phyloP scores from a whole-genome alignment of 2,113 vertebrate species.

The Callionymus lyra region DNA sequence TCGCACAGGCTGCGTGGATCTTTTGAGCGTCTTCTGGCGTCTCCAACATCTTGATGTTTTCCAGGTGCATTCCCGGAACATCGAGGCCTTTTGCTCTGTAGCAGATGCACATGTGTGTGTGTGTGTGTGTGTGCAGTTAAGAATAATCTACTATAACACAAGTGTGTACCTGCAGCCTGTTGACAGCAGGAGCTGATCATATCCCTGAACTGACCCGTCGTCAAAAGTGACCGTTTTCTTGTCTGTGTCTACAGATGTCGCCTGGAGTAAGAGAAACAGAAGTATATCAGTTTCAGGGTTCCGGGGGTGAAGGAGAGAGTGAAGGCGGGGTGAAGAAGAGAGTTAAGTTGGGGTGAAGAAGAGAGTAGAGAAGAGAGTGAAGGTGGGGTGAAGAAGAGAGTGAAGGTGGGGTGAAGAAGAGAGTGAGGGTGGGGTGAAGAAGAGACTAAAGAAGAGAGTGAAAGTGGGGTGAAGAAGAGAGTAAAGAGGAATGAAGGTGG shows the following conservation, averaged over 20 bases:
- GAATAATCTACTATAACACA: too few species aligned
- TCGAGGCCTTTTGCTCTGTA: constrained; percentile 62
- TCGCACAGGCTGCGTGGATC: constrained; percentile 60
- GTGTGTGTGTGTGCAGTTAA: background rate
- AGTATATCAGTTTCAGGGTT: too few species aligned
- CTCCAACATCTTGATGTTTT: constrained; percentile 63
- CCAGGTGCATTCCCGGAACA: constrained; percentile 66
- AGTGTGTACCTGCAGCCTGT: constrained; percentile 71
- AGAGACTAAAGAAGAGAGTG: too few species aligned
- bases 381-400: too few species aligned
- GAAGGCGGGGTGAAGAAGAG: too few species aligned
- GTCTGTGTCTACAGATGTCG: constrained; percentile 60
- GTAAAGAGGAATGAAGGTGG: too few species aligned
- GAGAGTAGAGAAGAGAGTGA: too few species aligned
- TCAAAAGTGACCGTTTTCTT: constrained; percentile 63
- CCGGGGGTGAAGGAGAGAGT: too few species aligned
- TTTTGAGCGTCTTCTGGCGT: constrained; percentile 70
- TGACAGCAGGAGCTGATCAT: constrained; percentile 72
- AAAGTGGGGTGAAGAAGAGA: too few species aligned
- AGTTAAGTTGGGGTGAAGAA: too few species aligned
- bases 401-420: too few species aligned
- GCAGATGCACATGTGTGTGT: constrained; percentile 1
- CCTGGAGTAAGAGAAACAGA: constrained; percentile 47
- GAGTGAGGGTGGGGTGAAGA: too few species aligned
- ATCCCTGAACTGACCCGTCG: constrained; percentile 66